Base-by-base conservation (phyloP, 37 sponge, comb jelly and placozoan species). In the Aplysina aerophoba region DNA sequence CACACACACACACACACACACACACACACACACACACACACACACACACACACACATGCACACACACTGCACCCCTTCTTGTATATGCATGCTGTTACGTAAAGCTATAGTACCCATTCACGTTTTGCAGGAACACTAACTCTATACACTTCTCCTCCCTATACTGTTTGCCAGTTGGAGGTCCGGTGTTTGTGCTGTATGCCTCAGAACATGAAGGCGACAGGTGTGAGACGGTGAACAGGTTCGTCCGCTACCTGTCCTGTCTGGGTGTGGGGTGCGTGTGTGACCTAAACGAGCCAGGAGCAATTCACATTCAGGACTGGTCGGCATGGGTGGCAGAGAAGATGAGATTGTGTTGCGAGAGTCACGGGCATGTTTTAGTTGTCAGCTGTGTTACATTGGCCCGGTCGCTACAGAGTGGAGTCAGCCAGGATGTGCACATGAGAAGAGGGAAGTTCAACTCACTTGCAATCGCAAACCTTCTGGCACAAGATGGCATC, bases 131-230 rank as follows among this genome's bases (percentile, higher is more conserved):
- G n/a, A n/a, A n/a, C n/a, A n/a, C n/a, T n/a, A n/a, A n/a, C n/a
- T n/a, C n/a, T n/a, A n/a, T n/a, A n/a, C n/a, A n/a, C n/a, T n/a
- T n/a, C n/a, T n/a, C n/a, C n/a, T n/a, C n/a, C n/a, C n/a, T n/a
- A n/a, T n/a, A n/a, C n/a, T n/a, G n/a, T n/a, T 11, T 44, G 50
- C 50, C 50, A 69, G 71, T 69, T 31, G 71, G 71, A 34, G 71
- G 71, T 31, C 71, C 71, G 13, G 71, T 69, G 71, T 69, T 69
- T 30, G 17, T 69, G 13, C 34, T 69, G 33, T 69, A 69, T 69
- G 71, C 34, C 13, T n/a, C 71, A 6, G 35, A 69, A 30, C 71
- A 69, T 27, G 33, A 24, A 24, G 71, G 34, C 33, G 63, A 62
- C 27, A 30, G 34, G 15, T 69, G 28, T 30, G 34, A 30, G 0